A percentile compares a stretch with the other conserved stretches of the same genome.
phyloP scores from a whole-genome alignment of 2,888 invertebrate genomes.

The Cynaeus angustus region DNA sequence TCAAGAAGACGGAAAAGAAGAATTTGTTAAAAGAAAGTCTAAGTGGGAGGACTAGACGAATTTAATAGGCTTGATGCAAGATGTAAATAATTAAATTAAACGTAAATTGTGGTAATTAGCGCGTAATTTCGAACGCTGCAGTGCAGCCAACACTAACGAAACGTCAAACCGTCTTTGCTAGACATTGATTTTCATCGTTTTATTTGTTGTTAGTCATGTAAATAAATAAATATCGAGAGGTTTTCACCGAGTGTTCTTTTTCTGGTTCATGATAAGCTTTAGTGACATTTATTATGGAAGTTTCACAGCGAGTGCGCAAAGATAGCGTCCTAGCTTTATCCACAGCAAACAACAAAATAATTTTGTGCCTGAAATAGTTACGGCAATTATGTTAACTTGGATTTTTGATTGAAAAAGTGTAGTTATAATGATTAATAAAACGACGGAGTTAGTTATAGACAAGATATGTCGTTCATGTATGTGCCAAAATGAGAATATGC shows the following conservation, averaged over 20 bases:
- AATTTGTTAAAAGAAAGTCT: conserved; percentile 83
- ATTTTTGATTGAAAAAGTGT: conserved; percentile 25
- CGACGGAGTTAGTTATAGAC: conserved; percentile 64
- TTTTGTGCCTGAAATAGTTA: conserved; percentile 43
- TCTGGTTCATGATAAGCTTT: background rate
- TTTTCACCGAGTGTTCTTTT: background rate
- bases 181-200: conserved; percentile 5
- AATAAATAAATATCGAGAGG: conserved; percentile 25
- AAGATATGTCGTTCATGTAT: conserved; percentile 71
- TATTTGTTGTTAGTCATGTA: conserved; percentile 2
- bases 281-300: background rate
- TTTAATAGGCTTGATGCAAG: background rate
- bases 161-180: background rate
- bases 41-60: conserved; percentile 79
- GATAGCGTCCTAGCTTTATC: conserved; percentile 41
- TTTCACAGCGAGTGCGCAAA: conserved; percentile 23
- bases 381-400: conserved; percentile 42
- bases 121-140: conserved; percentile 11
- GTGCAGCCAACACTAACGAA: background rate
- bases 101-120: background rate
- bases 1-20: conserved; percentile 84
- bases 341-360: conserved; percentile 45
- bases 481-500: conserved; percentile 67
- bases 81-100: background rate
- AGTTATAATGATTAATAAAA: conserved; percentile 62